phyloP scores from a whole-genome alignment of 1,140 invertebrate species.

The Psix sp. region DNA sequence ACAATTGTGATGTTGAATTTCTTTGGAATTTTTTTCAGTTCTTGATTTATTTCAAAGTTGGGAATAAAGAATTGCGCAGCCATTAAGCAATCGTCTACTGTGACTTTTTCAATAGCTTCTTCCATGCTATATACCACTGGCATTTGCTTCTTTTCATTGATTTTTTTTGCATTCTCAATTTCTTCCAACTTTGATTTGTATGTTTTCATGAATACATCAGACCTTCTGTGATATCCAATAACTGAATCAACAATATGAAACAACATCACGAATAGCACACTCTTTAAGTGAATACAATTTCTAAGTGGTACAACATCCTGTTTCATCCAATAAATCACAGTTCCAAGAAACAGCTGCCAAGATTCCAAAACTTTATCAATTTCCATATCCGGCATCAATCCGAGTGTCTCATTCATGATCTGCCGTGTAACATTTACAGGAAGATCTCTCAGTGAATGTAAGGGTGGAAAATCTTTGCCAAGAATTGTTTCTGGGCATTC shows the following conservation, averaged over 20 bases:
- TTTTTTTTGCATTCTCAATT: slow-evolving; percentile 8
- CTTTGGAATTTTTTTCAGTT: slow-evolving; percentile 79
- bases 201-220: slow-evolving; percentile 55
- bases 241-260: slow-evolving; percentile 80
- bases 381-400: slow-evolving; percentile 64
- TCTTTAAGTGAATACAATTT: slow-evolving; percentile 78
- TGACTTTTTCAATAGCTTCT: slow-evolving; percentile 63
- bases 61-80: slow-evolving; percentile 79
- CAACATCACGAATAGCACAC: slow-evolving; percentile 80
- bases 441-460: slow-evolving; percentile 22
- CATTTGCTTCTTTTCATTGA: neutral
- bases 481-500: slow-evolving; percentile 64
- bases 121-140: slow-evolving; percentile 1
- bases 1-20: slow-evolving; percentile 80
- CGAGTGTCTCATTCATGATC: slow-evolving; percentile 75
- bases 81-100: slow-evolving; percentile 79
- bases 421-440: slow-evolving; percentile 61
- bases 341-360: slow-evolving; percentile 80
- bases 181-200: slow-evolving; percentile 33
- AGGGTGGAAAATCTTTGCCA: slow-evolving; percentile 19
- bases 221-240: slow-evolving; percentile 65
- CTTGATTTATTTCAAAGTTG: slow-evolving; percentile 81
- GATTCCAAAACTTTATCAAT: slow-evolving; percentile 77
- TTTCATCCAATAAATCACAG: slow-evolving; percentile 83
- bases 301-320: slow-evolving; percentile 72